Conservation (phyloP, 2,888 invertebrate genomes). For the Endotricha flammealis region DNA sequence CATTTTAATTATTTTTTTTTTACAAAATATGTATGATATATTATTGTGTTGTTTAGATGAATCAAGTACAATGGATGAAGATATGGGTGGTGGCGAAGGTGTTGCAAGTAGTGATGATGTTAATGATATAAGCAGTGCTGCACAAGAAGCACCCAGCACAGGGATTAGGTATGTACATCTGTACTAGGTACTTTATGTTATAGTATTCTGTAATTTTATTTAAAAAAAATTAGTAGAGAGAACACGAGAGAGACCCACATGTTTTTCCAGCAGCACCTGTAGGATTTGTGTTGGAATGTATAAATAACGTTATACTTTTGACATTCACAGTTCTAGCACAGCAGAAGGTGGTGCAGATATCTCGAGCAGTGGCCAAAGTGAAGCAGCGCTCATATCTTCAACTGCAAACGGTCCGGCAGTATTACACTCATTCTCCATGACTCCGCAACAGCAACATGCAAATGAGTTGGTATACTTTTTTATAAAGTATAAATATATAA, state of each 20-base stretch:
- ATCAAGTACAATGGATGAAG: constrained; percentile 74
- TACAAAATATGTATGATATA: too few species aligned
- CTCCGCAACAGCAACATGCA: constrained; percentile 52
- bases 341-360: constrained; percentile 67
- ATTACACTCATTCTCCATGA: constrained; percentile 56
- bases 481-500: constrained; percentile 6
- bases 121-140: constrained; percentile 71
- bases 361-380: constrained; percentile 63
- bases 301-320: constrained; percentile 3
- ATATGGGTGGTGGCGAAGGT: constrained; percentile 70
- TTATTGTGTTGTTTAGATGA: too few species aligned
- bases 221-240: too few species aligned
- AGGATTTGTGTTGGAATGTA: too few species aligned
- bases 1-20: constrained; percentile 7
- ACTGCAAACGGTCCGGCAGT: constrained; percentile 65
- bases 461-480: constrained; percentile 54
- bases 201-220: background rate
- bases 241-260: too few species aligned
- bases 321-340: constrained; percentile 65
- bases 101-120: constrained; percentile 74
- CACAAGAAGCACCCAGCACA: constrained; percentile 59
- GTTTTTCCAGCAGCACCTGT: too few species aligned
- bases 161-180: constrained; percentile 55
- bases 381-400: constrained; percentile 61
- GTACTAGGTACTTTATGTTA: too few species aligned